Conservation (phyloP, 2,113 vertebrate species). For the Loxodonta africana region DNA sequence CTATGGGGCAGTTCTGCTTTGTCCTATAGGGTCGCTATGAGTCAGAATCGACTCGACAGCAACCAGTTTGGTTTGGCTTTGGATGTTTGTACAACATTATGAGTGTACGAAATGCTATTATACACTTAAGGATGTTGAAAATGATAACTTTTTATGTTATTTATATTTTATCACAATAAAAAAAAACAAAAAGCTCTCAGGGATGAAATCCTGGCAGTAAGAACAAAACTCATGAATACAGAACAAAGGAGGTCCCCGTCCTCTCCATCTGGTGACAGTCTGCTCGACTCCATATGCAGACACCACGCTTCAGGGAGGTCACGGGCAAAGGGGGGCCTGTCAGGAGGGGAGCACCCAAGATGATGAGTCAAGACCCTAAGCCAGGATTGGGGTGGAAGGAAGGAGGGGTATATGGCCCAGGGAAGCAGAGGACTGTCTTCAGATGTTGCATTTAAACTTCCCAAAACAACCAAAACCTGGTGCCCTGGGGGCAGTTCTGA, state of each 20-base stretch:
- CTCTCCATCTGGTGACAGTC: too few species aligned
- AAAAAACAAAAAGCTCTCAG: not conserved
- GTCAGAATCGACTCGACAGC: not conserved
- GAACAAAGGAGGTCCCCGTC: not conserved
- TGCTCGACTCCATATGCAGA: too few species aligned
- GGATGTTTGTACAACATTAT: not conserved
- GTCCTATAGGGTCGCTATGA: not conserved
- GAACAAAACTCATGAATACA: not conserved
- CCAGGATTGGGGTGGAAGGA: not conserved
- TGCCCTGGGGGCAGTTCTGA: not conserved
- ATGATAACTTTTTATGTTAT: not conserved
- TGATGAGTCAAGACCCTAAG: not conserved
- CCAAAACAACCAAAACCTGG: not conserved
- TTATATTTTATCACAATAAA: not conserved
- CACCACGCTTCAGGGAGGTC: not conserved
- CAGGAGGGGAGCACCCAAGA: not conserved
- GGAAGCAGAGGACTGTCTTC: not conserved
- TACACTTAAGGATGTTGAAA: not conserved
- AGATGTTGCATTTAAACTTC: not conserved
- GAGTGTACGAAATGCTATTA: not conserved
- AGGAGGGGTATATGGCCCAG: too few species aligned
- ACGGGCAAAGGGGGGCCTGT: not conserved
- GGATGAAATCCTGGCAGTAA: not conserved
- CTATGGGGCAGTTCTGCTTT: not conserved
- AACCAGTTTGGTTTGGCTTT: not conserved